Evolutionary conservation across 1,140 invertebrate species (phyloP).

Genomic region (Dinothrombium tinctorium): DNA sequence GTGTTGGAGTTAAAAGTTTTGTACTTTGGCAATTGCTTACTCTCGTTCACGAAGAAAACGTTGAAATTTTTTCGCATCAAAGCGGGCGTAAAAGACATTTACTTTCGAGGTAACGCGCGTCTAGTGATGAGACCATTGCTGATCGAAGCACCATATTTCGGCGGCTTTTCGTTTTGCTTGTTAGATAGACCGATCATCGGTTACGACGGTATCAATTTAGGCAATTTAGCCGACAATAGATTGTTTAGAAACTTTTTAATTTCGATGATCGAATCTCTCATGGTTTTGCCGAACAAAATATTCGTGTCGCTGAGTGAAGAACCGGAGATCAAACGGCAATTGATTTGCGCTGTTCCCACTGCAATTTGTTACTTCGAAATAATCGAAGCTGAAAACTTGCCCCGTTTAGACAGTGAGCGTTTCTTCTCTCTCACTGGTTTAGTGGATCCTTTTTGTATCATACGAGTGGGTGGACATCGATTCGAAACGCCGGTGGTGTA

Average conservation of each 20-base stretch:
- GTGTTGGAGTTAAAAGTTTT: neutral
- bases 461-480: neutral
- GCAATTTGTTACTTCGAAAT: constrained; percentile 5
- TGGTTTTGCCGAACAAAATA: neutral
- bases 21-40: constrained; percentile 6
- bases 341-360: neutral
- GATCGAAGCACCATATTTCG: neutral
- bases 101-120: neutral
- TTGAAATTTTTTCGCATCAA: neutral
- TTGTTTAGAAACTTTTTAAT: neutral
- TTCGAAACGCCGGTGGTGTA: neutral
- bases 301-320: neutral
- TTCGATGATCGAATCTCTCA: neutral
- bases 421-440: neutral
- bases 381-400: constrained; percentile 3
- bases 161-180: constrained; percentile 2
- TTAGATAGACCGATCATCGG: constrained; percentile 1
- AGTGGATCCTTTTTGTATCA: neutral
- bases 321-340: neutral
- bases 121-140: constrained; percentile 3
- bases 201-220: constrained; percentile 6
- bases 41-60: neutral
- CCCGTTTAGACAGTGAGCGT: neutral
- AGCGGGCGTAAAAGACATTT: constrained; percentile 1
- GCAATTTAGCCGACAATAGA: constrained; percentile 1